These are phyloP conservation scores for Zelleria hepariella DNA, from an alignment of 2,888 invertebrate species.

Conservation along the genomic window DNA sequence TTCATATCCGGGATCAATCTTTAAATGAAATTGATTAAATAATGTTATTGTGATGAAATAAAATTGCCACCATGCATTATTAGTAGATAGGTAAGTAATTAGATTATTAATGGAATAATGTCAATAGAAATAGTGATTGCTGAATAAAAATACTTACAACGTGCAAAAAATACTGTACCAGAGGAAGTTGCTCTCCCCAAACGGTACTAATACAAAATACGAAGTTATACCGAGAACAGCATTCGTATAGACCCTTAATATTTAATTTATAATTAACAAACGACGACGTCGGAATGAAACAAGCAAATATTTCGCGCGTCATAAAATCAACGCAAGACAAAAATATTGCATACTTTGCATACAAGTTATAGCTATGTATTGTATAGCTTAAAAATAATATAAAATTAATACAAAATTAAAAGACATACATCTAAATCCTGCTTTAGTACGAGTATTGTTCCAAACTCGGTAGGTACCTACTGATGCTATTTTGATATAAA, in stretches of 20 bases:
- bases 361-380: constrained; percentile 5
- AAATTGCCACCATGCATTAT: not conserved
- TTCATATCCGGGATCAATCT: too few species aligned
- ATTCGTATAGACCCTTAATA: not conserved
- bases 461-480: too few species aligned
- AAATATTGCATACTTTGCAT: constrained; percentile 18
- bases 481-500: too few species aligned
- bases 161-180: not conserved
- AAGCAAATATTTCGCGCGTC: not conserved
- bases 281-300: not conserved
- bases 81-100: not conserved
- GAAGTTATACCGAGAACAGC: not conserved
- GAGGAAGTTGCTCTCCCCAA: too few species aligned
- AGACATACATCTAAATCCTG: not conserved
- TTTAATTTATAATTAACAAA: not conserved
- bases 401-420: constrained; percentile 33
- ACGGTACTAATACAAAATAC: too few species aligned
- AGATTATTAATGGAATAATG: not conserved
- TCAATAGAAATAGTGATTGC: not conserved
- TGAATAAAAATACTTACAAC: not conserved
- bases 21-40: not conserved
- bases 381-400: constrained; percentile 12
- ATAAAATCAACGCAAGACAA: constrained; percentile 11
- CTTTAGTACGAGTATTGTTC: constrained; percentile 3
- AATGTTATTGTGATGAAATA: not conserved